Evolutionary conservation across 2,888 invertebrate genomes (phyloP).

Genomic region (Drosophila rubida): DNA sequence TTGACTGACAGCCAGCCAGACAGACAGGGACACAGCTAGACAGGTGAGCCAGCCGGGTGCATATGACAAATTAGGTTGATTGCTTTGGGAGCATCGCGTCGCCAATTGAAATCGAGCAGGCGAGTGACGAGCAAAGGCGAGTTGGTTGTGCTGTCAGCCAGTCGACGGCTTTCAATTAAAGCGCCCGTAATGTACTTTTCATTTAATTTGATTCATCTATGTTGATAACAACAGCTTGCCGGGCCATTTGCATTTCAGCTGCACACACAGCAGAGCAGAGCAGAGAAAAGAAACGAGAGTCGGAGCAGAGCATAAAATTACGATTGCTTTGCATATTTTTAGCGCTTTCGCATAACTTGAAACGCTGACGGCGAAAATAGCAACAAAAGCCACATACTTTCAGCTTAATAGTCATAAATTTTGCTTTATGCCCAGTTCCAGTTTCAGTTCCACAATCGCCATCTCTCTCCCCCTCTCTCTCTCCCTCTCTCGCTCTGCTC

Average conservation of each 20-base stretch:
- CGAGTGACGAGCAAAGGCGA: neutral
- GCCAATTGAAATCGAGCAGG: slow-evolving; percentile 32
- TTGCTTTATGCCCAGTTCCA: slow-evolving; percentile 34
- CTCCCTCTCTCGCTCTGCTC: neutral
- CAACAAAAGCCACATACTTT: slow-evolving; percentile 80
- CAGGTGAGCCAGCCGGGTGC: slow-evolving; percentile 43
- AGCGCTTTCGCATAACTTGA: slow-evolving; percentile 74
- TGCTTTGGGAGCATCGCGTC: slow-evolving; percentile 64
- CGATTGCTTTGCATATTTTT: slow-evolving; percentile 76
- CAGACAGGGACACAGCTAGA: slow-evolving; percentile 33
- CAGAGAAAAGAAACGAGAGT: neutral
- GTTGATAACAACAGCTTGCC: slow-evolving; percentile 63
- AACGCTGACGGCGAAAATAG: slow-evolving; percentile 54
- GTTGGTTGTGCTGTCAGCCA: slow-evolving; percentile 32
- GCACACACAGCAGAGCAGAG: slow-evolving; percentile 5
- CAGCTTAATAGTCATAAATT: slow-evolving; percentile 78
- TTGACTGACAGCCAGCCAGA: slow-evolving; percentile 49
- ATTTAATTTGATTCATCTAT: slow-evolving; percentile 75
- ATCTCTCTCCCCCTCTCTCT: too few relatives aligned
- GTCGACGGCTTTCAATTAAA: slow-evolving; percentile 65
- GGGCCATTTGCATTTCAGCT: slow-evolving; percentile 51
- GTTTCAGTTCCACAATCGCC: slow-evolving; percentile 8
- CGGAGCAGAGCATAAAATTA: slow-evolving; percentile 69
- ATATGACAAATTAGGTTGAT: slow-evolving; percentile 81
- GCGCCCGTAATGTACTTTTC: slow-evolving; percentile 52